Percentiles rank a stretch among this genome's conserved stretches.
phyloP scores from a whole-genome alignment of 2,797 vertebrate genomes.

The Brotula barbata region DNA sequence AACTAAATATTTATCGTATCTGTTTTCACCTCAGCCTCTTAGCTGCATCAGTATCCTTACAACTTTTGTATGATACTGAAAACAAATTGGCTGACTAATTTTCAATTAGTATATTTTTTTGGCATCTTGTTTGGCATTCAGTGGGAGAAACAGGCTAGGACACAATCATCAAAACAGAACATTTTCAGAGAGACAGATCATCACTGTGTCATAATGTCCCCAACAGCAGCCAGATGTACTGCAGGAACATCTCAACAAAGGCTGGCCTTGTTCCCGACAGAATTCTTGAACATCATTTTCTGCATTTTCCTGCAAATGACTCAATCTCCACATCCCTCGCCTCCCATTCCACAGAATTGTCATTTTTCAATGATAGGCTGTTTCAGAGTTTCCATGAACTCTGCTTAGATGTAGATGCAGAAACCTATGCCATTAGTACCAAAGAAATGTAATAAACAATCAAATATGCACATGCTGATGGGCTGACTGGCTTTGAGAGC shows the following conservation, averaged over 20 bases:
- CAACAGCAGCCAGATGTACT: conserved; percentile 59
- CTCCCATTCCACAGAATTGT: conserved; percentile 70
- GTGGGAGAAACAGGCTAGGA: conserved; percentile 25
- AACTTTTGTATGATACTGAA: neutral
- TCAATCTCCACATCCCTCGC: conserved; percentile 73
- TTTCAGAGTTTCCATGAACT: conserved; percentile 59
- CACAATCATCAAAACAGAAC: conserved; percentile 36
- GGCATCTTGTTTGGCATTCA: conserved; percentile 32
- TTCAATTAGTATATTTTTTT: conserved; percentile 16
- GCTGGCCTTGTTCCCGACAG: conserved; percentile 64
- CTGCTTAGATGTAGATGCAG: conserved; percentile 12
- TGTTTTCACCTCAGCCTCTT: neutral
- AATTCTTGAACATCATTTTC: conserved; percentile 81
- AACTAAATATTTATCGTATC: neutral
- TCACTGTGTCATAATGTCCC: conserved; percentile 52
- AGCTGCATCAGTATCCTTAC: neutral
- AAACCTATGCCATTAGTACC: too few relatives aligned
- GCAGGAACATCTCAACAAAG: conserved; percentile 65
- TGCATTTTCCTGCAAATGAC: conserved; percentile 78
- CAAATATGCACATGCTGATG: neutral
- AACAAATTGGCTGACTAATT: too few relatives aligned
- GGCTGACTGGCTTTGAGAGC: too few relatives aligned
- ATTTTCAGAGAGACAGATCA: conserved; percentile 55
- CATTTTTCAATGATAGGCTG: conserved; percentile 53
- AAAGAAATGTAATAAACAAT: conserved; percentile 1